Conservation (phyloP, 2,113 vertebrate species). For the Triplophysa rosa region DNA sequence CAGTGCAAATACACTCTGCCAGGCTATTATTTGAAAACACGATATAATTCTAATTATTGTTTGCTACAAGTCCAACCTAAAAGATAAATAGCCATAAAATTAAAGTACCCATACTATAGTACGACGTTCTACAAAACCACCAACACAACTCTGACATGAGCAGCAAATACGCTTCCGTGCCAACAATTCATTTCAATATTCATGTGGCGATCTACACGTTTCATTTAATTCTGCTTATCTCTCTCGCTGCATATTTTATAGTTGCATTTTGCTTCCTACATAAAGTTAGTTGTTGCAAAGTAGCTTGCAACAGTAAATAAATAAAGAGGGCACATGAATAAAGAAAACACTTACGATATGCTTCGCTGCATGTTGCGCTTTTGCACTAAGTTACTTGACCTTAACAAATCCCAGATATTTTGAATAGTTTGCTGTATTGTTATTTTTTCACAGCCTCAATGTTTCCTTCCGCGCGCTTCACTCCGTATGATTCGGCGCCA, state of each 20-base stretch:
- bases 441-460: background rate
- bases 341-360: conserved; percentile 70
- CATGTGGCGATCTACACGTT: too few species aligned
- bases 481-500: conserved; percentile 67
- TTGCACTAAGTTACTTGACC: background rate
- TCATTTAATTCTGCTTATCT: too few species aligned
- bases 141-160: background rate
- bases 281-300: too few species aligned
- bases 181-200: background rate
- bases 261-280: too few species aligned
- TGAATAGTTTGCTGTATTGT: background rate
- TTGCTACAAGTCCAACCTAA: background rate
- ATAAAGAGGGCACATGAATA: background rate
- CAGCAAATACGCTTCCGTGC: background rate
- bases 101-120: background rate
- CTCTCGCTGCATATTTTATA: too few species aligned
- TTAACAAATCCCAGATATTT: background rate
- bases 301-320: too few species aligned
- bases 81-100: background rate
- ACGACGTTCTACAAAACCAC: background rate
- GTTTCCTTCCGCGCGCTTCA: conserved; percentile 56
- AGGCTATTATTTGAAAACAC: too few species aligned
- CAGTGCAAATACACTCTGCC: background rate
- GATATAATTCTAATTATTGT: background rate
- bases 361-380: conserved; percentile 72